Percentiles rank a stretch among this genome's conserved stretches.
Conservation (phyloP, 2,888 invertebrate species). For the Acleris laterana region DNA sequence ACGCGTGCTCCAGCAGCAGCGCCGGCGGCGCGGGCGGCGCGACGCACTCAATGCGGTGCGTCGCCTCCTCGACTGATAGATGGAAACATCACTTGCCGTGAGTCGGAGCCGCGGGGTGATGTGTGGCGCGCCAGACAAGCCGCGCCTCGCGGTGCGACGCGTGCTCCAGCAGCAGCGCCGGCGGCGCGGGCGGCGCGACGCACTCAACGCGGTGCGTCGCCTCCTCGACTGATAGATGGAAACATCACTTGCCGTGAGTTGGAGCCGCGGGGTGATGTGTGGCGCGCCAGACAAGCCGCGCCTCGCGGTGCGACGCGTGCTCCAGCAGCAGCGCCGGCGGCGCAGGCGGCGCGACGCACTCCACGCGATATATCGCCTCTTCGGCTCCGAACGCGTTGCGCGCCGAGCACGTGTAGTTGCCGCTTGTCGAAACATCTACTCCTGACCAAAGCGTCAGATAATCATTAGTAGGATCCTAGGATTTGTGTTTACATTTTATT, state of each 20-base stretch:
- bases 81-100: slow-evolving; percentile 58
- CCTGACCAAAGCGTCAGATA: slow-evolving; percentile 66
- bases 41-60: too few relatives aligned
- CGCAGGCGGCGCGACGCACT: slow-evolving; percentile 90
- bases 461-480: background rate
- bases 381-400: slow-evolving; percentile 93
- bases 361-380: slow-evolving; percentile 91
- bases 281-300: slow-evolving; percentile 72
- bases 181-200: slow-evolving; percentile 87
- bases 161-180: too few relatives aligned
- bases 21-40: too few relatives aligned
- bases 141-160: slow-evolving; percentile 86
- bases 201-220: slow-evolving; percentile 41
- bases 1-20: too few relatives aligned
- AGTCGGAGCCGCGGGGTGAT: slow-evolving; percentile 84
- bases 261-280: slow-evolving; percentile 85
- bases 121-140: slow-evolving; percentile 76
- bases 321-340: slow-evolving; percentile 88
- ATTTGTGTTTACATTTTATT: too few relatives aligned
- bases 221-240: background rate
- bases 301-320: slow-evolving; percentile 88
- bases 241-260: slow-evolving; percentile 63
- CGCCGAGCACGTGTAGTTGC: slow-evolving; percentile 93
- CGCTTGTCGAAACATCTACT: slow-evolving; percentile 88
- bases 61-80: too few relatives aligned